A percentile compares a stretch with the other conserved stretches of the same genome.
These are phyloP conservation scores for Grapholita molesta DNA, from an alignment of 1,140 invertebrate genomes.

Conservation along the genomic window DNA sequence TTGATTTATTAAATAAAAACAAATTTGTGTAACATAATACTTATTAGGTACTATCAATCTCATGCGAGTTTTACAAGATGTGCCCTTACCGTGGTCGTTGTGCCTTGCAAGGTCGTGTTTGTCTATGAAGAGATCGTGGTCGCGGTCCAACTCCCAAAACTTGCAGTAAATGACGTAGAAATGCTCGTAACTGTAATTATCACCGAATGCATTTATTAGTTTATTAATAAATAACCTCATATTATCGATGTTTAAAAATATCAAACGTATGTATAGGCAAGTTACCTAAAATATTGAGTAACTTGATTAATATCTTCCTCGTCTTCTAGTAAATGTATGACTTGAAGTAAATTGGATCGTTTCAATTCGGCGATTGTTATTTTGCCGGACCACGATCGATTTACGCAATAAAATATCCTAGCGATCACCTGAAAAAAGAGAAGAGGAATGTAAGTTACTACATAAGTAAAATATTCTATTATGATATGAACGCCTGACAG, in stretches of 20 bases:
- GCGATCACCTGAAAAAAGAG: conserved; percentile 89
- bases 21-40: no score
- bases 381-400: conserved; percentile 97
- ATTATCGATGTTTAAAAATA: no score
- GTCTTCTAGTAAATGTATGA: conserved; percentile 88
- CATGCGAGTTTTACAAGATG: no score
- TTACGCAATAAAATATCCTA: conserved; percentile 98
- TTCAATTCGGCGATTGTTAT: conserved; percentile 94
- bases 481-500: no score
- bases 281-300: conserved; percentile 97
- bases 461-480: no score
- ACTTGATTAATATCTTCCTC: conserved; percentile 99
- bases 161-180: conserved; percentile 99
- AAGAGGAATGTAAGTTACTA: neutral
- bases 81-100: conserved; percentile 92
- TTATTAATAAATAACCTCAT: neutral
- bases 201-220: neutral
- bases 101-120: conserved; percentile 95
- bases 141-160: conserved; percentile 99
- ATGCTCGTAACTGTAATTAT: conserved; percentile 95
- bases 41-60: neutral
- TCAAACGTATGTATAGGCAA: no score
- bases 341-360: conserved; percentile 91
- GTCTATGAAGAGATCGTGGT: conserved; percentile 98
- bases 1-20: no score